Percentiles rank a stretch among this genome's conserved stretches.
phyloP scores from a whole-genome alignment of 2,888 invertebrate genomes.

The Tromatobia lineatoria region DNA sequence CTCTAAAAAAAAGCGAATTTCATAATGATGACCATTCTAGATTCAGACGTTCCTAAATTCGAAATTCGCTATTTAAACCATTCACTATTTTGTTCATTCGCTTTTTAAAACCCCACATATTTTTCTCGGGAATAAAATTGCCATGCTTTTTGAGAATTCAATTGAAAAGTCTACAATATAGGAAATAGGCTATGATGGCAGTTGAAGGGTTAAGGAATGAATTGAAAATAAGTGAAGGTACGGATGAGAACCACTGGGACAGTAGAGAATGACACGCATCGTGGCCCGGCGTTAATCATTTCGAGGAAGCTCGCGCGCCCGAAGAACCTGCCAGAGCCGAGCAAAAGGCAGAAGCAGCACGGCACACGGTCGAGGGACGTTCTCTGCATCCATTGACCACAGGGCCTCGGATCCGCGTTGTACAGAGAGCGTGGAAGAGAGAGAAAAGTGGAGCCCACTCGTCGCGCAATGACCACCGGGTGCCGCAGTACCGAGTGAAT shows the following conservation, averaged over 20 bases:
- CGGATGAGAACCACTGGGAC: constrained; percentile 71
- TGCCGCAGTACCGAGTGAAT: constrained; percentile 27
- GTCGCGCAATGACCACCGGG: constrained; percentile 26
- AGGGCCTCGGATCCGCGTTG: constrained; percentile 2
- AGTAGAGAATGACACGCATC: constrained; percentile 75
- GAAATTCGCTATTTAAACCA: no score
- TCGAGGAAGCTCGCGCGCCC: constrained; percentile 73
- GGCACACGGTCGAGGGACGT: constrained; percentile 39
- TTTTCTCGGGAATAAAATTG: no score
- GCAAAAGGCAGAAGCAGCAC: constrained; percentile 54
- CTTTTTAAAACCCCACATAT: no score
- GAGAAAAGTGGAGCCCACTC: not conserved
- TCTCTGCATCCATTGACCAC: constrained; percentile 56
- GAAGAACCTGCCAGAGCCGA: constrained; percentile 68
- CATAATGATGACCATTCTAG: no score
- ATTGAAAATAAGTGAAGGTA: constrained; percentile 19
- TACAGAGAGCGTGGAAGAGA: not conserved
- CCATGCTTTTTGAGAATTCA: no score
- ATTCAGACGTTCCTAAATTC: no score
- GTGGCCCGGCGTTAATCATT: constrained; percentile 76
- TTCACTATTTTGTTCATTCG: no score
- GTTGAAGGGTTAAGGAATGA: not conserved
- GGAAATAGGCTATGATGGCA: no score
- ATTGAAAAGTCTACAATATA: no score
- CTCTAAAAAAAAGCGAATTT: no score